Percentiles rank a stretch among this genome's conserved stretches.
phyloP scores from a whole-genome alignment of 2,888 invertebrate genomes.

The Torymus texanus region DNA sequence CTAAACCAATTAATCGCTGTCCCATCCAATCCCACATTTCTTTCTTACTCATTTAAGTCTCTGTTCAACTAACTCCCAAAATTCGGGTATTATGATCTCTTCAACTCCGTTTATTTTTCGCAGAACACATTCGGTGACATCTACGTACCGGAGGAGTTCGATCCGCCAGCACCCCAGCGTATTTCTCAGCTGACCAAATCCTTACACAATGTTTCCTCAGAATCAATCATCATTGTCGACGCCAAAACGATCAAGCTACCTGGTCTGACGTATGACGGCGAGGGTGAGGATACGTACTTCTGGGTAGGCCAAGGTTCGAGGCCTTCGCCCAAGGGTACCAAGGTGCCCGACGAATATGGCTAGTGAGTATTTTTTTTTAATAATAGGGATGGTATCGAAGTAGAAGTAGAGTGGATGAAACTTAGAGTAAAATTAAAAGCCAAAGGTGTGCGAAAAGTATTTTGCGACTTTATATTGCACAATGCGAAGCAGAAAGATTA shows the following conservation, averaged over 20 bases:
- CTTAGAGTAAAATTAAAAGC: no score
- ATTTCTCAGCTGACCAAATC: constrained; percentile 79
- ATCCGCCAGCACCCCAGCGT: constrained; percentile 85
- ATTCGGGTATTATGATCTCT: no score
- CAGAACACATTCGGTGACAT: constrained; percentile 91
- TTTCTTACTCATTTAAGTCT: neutral
- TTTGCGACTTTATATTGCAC: no score
- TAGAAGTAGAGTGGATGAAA: no score
- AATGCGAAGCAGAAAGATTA: no score
- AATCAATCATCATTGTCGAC: constrained; percentile 85
- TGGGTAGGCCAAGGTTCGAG: constrained; percentile 93
- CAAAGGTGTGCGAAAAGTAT: no score
- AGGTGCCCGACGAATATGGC: constrained; percentile 93
- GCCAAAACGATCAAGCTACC: constrained; percentile 87
- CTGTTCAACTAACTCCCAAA: no score
- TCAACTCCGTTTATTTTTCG: neutral
- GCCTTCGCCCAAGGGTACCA: constrained; percentile 87
- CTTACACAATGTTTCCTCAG: constrained; percentile 83
- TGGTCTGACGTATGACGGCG: constrained; percentile 87
- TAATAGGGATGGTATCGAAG: no score
- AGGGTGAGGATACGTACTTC: constrained; percentile 86
- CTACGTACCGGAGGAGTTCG: constrained; percentile 92
- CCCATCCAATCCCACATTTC: neutral
- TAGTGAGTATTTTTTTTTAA: constrained; percentile 82
- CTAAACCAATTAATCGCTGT: no score